Evolutionary conservation across 2,888 invertebrate species (phyloP).

Genomic region (Ormyrus rosae): DNA sequence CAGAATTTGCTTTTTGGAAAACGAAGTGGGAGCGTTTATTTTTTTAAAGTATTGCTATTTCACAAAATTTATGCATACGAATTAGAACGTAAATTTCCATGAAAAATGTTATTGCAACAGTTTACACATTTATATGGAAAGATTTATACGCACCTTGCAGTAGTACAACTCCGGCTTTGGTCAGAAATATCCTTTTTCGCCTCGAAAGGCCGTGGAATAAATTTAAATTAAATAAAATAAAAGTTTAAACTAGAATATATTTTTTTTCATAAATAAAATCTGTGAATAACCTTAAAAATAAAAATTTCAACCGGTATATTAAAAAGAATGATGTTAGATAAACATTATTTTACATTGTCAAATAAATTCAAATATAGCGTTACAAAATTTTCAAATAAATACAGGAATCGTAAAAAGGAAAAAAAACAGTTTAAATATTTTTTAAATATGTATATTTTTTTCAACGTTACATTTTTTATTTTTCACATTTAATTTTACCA

Average conservation of each 20-base stretch:
- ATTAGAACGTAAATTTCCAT: neutral
- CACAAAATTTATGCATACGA: neutral
- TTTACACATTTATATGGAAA: neutral
- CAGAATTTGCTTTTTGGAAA: too few species aligned
- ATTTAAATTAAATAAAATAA: too few species aligned
- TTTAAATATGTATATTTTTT: constrained; percentile 57
- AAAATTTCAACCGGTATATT: neutral
- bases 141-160: neutral
- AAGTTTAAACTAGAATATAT: neutral
- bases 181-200: neutral
- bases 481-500: constrained; percentile 55
- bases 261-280: neutral
- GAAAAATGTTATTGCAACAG: neutral
- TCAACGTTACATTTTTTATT: constrained; percentile 55
- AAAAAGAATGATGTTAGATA: neutral
- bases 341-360: too few species aligned
- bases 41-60: too few species aligned
- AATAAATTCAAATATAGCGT: neutral
- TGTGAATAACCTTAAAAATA: neutral
- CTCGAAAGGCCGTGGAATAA: too few species aligned
- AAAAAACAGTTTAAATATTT: constrained; percentile 6
- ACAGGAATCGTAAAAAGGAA: neutral
- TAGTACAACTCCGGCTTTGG: neutral
- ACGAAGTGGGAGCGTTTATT: too few species aligned
- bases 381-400: neutral